Percentiles rank a stretch among this genome's conserved stretches.
These are phyloP conservation scores for Argopecten irradians DNA, from an alignment of 1,140 invertebrate species.

Conservation along the genomic window DNA sequence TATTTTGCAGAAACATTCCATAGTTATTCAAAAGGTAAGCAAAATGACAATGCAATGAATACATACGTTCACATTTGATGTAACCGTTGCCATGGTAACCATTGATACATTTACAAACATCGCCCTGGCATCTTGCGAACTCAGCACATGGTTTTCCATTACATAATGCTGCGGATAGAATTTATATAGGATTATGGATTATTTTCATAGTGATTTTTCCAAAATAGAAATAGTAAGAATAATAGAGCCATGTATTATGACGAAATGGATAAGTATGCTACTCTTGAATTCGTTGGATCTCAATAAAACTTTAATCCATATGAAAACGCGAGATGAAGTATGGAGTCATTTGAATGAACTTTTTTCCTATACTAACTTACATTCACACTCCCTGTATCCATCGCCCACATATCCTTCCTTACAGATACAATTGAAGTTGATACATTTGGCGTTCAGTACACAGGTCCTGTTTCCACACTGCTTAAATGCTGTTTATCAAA, in stretches of 20 bases:
- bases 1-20: too few relatives aligned
- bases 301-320: too few relatives aligned
- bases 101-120: background rate
- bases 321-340: too few relatives aligned
- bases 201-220: too few relatives aligned
- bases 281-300: too few relatives aligned
- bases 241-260: too few relatives aligned
- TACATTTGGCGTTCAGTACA: constrained; percentile 20
- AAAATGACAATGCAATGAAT: background rate
- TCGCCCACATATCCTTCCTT: constrained; percentile 25
- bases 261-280: too few relatives aligned
- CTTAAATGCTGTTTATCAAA: background rate
- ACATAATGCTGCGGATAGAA: constrained; percentile 35
- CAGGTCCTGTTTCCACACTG: constrained; percentile 30
- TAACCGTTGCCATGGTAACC: constrained; percentile 24
- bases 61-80: constrained; percentile 13
- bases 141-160: constrained; percentile 34
- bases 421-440: constrained; percentile 22
- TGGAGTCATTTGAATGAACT: too few relatives aligned
- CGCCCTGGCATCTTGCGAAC: constrained; percentile 30
- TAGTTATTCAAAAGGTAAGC: too few relatives aligned
- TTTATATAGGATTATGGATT: background rate
- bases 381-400: constrained; percentile 32
- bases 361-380: background rate
- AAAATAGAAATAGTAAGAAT: too few relatives aligned